Evolutionary conservation across 2,888 invertebrate genomes (phyloP).

Genomic region (Marronus borbonicus): DNA sequence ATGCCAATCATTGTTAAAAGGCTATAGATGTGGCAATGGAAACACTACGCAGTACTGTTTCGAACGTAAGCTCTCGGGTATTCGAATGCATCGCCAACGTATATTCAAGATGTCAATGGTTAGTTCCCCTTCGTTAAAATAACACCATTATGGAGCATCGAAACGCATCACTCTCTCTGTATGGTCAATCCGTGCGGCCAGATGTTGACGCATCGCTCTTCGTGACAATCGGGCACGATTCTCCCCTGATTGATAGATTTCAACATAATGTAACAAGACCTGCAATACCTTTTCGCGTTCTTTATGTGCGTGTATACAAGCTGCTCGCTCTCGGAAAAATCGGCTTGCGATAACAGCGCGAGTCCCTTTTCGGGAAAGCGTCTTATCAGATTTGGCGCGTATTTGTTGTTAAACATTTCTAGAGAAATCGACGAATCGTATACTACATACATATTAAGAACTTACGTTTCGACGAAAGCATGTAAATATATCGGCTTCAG

Average conservation of each 20-base stretch:
- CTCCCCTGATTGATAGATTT: conserved; percentile 43
- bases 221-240: conserved; percentile 29
- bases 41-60: conserved; percentile 26
- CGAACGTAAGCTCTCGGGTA: conserved; percentile 22
- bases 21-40: conserved; percentile 12
- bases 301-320: conserved; percentile 12
- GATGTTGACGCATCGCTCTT: conserved; percentile 39
- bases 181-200: conserved; percentile 40
- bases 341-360: not conserved
- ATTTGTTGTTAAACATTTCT: not conserved
- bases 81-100: not conserved
- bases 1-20: conserved; percentile 42
- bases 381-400: conserved; percentile 12
- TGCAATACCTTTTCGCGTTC: conserved; percentile 10
- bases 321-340: conserved; percentile 14
- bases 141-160: conserved; percentile 35
- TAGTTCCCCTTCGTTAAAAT: conserved; percentile 44
- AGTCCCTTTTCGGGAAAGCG: conserved; percentile 16
- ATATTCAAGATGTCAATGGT: conserved; percentile 41
- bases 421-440: not conserved
- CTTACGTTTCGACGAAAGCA: not conserved
- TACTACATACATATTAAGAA: not conserved
- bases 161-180: conserved; percentile 26
- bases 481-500: not conserved
- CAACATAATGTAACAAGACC: conserved; percentile 39